Evolutionary conservation across 2,797 vertebrate genomes (phyloP).

Genomic region (Acrocephalus scirpaceus): DNA sequence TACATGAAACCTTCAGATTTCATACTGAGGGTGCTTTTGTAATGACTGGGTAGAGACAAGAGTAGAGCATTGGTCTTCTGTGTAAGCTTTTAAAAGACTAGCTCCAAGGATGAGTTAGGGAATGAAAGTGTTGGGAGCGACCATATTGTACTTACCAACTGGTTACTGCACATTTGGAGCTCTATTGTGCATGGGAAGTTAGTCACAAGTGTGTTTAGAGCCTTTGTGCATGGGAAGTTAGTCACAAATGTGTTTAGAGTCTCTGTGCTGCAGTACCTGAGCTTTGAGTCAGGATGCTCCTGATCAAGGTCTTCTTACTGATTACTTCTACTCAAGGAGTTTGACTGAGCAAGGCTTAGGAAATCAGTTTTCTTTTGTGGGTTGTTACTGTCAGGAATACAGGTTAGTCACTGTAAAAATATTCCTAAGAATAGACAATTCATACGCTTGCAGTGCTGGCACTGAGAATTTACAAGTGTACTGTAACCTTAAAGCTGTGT

Average conservation of each 20-base stretch:
- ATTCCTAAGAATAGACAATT: not conserved
- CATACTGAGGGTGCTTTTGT: not conserved
- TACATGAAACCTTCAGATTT: not conserved
- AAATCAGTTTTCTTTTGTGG: not conserved
- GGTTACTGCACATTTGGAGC: not conserved
- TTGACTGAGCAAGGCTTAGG: not conserved
- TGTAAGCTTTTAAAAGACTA: not conserved
- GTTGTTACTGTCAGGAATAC: not conserved
- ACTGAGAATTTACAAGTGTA: not conserved
- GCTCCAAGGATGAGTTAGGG: not conserved
- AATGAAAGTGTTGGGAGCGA: not conserved
- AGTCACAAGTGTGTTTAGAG: not conserved
- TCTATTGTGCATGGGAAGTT: not conserved
- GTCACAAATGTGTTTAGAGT: not conserved
- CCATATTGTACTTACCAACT: not conserved
- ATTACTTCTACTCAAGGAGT: not conserved
- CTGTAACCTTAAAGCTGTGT: not conserved
- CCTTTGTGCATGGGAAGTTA: not conserved
- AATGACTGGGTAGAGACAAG: not conserved
- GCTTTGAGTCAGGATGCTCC: not conserved
- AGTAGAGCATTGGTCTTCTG: rapidly evolving
- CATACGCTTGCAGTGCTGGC: not conserved
- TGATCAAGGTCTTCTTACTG: not conserved
- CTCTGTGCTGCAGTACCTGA: not conserved
- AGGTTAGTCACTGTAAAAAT: not conserved